Base-by-base conservation (phyloP, 2,888 invertebrate species). In the Polydrusus cervinus region DNA sequence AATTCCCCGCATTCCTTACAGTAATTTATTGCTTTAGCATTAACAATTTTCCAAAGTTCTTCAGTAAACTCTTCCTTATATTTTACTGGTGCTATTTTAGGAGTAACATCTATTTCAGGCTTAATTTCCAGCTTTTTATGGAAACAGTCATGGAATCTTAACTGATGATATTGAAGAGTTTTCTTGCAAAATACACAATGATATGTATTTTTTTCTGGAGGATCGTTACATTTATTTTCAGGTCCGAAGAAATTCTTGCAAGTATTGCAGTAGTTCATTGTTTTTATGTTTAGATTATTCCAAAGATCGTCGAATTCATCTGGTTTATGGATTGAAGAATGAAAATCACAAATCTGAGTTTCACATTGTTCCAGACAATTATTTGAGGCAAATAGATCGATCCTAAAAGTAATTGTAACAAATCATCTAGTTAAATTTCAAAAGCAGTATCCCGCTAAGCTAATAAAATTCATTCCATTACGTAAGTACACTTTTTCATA, bases 201-300 rank as follows among this genome's bases (percentile, higher is more conserved):
- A 14, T 40, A 30, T 38, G 3, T 61, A 7, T 14, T 61, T 14
- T 14, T 34, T 18, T 18, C 38, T 38, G 18, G 13, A 16, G n/a
- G 13, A 16, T 61, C 16, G 18, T 9, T 14, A 18, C 61, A 61
- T 10, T 40, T 18, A 2, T 34, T 18, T 3, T 38, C 34, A 8
- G 61, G 40, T 8, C 40, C 61, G 18, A 40, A 61, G 13, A 61
- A 61, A 40, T 43, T 14, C 8, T 16, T 38, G 14, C 77, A 78
- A 16, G 65, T 51, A 18, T 51, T 65, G 49, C 78, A 78, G 55
- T 75, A 73, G n/a, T 62, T 60, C 3, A 75, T 62, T 53, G 73
- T 74, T 38, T 30, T 40, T 49, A 16, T 49, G 47, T 16, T 49
- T 16, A 49, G 3, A 45, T 45, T n/a, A 45, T 11, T 34, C 34